Base-by-base conservation (phyloP, 2,888 invertebrate species). In the Plagodis dolabraria region DNA sequence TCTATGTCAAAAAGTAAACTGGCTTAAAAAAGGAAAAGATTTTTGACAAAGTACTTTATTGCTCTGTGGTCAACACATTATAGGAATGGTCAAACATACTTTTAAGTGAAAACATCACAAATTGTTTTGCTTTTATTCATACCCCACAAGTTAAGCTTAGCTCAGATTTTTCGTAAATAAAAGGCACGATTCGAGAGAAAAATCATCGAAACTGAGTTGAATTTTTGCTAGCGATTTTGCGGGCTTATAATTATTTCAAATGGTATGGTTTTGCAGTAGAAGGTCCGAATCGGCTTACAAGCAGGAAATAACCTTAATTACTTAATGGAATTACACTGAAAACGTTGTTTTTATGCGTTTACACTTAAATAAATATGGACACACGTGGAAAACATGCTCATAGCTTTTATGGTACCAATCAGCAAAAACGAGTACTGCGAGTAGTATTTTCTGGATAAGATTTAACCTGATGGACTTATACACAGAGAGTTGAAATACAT, bases 51-150 rank as follows among this genome's bases (percentile, higher is more conserved):
- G 38, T 7, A 34, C n/a, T 38, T 47, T 52, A 7, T 36, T 36
- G 36, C 8, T 36, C 8, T 36, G 8, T 8, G 36, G 7, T 36
- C 36, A 7, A 36, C 36, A 36, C 36, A 36, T 2, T 36, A 36
- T 36, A 36, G 9, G 42, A 45, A 43, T 34, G 45, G 22, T 36
- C 8, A 47, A 0, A 33, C 22, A 46, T 8, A 33, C 11, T 47
- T 12, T 47, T 36, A 36, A 6, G 50, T 33, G 33, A 34, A 50
- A 50, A 33, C 42, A 11, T 34, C 33, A 33, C 33, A 50, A n/a
- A 50, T 43, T 33, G 11, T 33, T 11, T 42, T 43, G 42, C 36
- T 49, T 49, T 49, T 42, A 49, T 40, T 49, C 40, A 9, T 9
- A 40, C 33, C 22, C 49, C 33, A 22, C 9, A 40, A 40, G 49